phyloP scores from a whole-genome alignment of 2,888 invertebrate genomes.

The Drymonia ruficornis region DNA sequence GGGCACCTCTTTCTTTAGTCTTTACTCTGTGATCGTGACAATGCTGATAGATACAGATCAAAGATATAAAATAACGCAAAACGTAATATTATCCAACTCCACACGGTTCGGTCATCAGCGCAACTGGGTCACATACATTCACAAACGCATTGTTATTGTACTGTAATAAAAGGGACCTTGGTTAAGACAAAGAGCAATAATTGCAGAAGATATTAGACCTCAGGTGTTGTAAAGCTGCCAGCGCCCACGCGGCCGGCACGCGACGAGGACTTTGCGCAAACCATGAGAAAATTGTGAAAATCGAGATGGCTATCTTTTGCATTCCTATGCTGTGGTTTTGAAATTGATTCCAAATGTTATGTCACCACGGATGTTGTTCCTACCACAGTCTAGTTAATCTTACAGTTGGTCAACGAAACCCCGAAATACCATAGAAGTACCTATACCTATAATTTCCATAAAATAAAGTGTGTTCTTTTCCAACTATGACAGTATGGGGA shows the following conservation, averaged over 20 bases:
- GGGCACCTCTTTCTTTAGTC: too few species aligned
- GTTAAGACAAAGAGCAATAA: constrained; percentile 38
- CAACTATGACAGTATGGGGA: too few species aligned
- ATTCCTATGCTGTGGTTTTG: background rate
- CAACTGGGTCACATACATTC: constrained; percentile 36
- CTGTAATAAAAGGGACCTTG: constrained; percentile 32
- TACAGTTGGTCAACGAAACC: too few species aligned
- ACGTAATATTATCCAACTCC: constrained; percentile 2
- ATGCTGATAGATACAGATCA: background rate
- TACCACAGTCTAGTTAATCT: too few species aligned
- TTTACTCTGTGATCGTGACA: too few species aligned
- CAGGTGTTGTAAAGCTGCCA: constrained; percentile 14
- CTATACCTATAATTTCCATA: too few species aligned
- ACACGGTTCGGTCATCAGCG: constrained; percentile 1
- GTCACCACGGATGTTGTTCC: background rate
- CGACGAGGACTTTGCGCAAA: background rate
- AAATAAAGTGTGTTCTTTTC: too few species aligned
- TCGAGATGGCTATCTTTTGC: background rate
- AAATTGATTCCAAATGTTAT: background rate
- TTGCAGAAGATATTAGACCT: constrained; percentile 37
- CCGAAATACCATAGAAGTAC: too few species aligned
- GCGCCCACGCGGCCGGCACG: background rate
- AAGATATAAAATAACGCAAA: background rate
- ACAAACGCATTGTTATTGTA: constrained; percentile 22
- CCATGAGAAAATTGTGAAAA: constrained; percentile 4